Evolutionary conservation across 2,797 vertebrate genomes (phyloP).

Genomic region (Gouania willdenowi): DNA sequence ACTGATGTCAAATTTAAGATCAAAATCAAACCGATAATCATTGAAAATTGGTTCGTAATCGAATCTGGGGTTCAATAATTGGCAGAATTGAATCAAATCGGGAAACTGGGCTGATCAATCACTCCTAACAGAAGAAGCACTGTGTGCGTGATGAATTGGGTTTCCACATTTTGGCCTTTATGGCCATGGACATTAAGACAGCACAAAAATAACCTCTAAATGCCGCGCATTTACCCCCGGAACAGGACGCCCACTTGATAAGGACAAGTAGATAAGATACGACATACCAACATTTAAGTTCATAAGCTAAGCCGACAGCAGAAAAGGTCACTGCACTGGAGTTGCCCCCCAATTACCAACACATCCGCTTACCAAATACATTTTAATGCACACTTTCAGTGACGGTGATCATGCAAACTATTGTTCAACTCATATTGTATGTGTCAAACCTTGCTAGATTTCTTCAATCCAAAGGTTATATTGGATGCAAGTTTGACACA

Average conservation of each 20-base stretch:
- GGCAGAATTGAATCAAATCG: too few relatives aligned
- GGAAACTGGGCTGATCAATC: too few relatives aligned
- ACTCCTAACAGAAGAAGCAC: too few relatives aligned
- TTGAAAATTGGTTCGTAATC: too few relatives aligned
- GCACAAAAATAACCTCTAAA: not conserved
- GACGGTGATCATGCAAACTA: not conserved
- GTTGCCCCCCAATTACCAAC: constrained; percentile 36
- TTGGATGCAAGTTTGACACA: not conserved
- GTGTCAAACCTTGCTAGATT: not conserved
- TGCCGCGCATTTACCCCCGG: too few relatives aligned
- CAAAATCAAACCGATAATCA: too few relatives aligned
- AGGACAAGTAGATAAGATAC: not conserved
- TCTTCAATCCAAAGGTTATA: too few relatives aligned
- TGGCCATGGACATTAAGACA: too few relatives aligned
- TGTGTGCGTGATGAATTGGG: too few relatives aligned
- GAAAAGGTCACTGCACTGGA: constrained; percentile 41
- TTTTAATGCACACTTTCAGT: not conserved
- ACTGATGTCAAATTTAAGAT: too few relatives aligned
- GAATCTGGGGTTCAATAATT: too few relatives aligned
- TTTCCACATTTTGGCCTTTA: too few relatives aligned
- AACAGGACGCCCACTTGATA: not conserved
- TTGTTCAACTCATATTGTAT: not conserved
- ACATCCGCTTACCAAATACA: constrained; percentile 7
- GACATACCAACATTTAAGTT: not conserved
- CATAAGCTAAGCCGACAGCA: constrained; percentile 27